Evolutionary conservation across 1,140 invertebrate species (phyloP), one percentile per base, ranked within the genome.

Genomic region (Lepidurus couesii): DNA sequence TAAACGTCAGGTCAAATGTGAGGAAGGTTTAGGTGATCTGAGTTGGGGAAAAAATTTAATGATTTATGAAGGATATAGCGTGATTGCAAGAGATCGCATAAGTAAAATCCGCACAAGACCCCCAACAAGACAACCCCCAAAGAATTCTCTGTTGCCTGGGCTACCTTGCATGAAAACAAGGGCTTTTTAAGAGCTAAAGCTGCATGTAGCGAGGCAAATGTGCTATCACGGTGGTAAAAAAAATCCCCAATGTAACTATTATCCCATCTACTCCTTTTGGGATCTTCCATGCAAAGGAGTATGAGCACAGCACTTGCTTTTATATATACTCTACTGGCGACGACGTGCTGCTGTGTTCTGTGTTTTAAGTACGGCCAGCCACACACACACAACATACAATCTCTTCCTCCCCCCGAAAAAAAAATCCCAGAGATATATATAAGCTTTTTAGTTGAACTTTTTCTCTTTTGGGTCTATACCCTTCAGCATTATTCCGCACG

Each of bases 81-180:
- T 65, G 53, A 65, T 65, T 65, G 53, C 53, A 65, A 65, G 53
- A 65, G 53, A 65, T 65, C 53, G 53, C 53, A 65, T 65, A 65
- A 65, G 16, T 65, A 65, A 65, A 65, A 65, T 65, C 21, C 21
- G 21, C 53, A 65, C 53, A 65, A 65, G 21, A 65, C 53, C 16
- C 53, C 16, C 53, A 13, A 13, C 53, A 21, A 65, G 34, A 34
- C 34, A 34, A 34, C 34, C 34, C 34, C 34, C 34, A 34, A 34
- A 34, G 34, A 34, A 4, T 4, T 34, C 34, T 34, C 34, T 4
- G n/a, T 65, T 65, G 16, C 53, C n/a, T 21, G 34, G 34, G 34
- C 53, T 65, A 13, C 16, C 16, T 65, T 21, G 16, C 16, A 21
- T 11, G 53, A 65, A 65, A 65, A 65, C 53, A 13, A 65, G 53